A percentile compares a stretch with the other conserved stretches of the same genome.
These are phyloP conservation scores for Oryzias woworae DNA, from an alignment of 2,113 vertebrate species.

Conservation along the genomic window DNA sequence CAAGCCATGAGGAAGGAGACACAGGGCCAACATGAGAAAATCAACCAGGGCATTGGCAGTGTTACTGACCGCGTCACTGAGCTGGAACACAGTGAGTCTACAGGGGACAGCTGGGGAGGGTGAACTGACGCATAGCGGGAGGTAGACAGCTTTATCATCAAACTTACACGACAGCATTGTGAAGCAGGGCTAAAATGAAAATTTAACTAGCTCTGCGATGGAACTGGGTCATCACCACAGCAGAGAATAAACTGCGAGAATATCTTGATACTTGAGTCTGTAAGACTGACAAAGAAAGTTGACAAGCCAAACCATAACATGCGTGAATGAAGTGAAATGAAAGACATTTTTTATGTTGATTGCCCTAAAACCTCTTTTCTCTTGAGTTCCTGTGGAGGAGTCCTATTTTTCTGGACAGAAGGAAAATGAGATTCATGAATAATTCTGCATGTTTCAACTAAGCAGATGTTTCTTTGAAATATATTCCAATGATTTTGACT, in stretches of 20 bases:
- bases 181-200: constrained; percentile 30
- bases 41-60: constrained; percentile 87
- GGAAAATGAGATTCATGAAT: too few species aligned
- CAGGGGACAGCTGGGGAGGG: background rate
- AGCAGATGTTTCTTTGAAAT: too few species aligned
- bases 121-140: background rate
- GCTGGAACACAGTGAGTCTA: constrained; percentile 88
- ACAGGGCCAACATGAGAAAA: constrained; percentile 83
- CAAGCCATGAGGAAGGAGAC: constrained; percentile 79
- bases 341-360: background rate
- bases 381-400: too few species aligned
- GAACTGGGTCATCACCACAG: constrained; percentile 39
- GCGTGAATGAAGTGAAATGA: background rate
- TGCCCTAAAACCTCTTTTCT: too few species aligned
- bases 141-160: constrained; percentile 7
- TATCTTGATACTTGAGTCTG: constrained; percentile 35
- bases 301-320: background rate
- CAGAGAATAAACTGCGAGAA: constrained; percentile 19
- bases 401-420: too few species aligned
- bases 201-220: constrained; percentile 41
- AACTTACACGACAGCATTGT: constrained; percentile 8
- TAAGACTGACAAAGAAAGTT: constrained; percentile 31
- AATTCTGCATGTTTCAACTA: too few species aligned
- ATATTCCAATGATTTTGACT: too few species aligned
- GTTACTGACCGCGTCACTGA: constrained; percentile 84